Conservation (phyloP, 2,888 invertebrate genomes). For the Heliconius sara region DNA sequence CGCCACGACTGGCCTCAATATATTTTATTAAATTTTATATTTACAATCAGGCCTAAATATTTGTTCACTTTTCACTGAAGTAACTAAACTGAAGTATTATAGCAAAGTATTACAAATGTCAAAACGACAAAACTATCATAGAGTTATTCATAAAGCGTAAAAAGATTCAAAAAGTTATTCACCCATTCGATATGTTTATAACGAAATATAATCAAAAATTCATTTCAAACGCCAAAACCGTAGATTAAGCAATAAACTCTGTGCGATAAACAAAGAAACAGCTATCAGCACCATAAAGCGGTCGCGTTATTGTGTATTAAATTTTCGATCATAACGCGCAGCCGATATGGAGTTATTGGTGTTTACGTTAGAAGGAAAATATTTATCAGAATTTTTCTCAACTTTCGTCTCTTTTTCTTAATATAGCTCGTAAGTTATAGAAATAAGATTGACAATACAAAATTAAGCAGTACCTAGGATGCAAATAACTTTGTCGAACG, state of each 20-base stretch:
- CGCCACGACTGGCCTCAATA: too few species aligned
- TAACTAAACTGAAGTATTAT: background rate
- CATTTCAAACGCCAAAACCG: constrained; percentile 24
- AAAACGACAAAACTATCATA: background rate
- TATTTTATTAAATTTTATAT: too few species aligned
- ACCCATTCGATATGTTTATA: background rate
- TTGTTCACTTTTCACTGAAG: background rate
- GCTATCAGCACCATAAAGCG: constrained; percentile 67
- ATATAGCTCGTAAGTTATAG: constrained; percentile 32
- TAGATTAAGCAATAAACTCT: constrained; percentile 58
- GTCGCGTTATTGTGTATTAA: constrained; percentile 64
- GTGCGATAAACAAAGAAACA: constrained; percentile 67
- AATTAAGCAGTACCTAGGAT: constrained; percentile 16
- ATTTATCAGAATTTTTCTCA: constrained; percentile 47
- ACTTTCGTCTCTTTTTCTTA: constrained; percentile 3
- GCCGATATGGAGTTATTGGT: constrained; percentile 65
- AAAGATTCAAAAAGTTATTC: background rate
- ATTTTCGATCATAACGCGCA: constrained; percentile 70
- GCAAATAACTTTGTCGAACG: constrained; percentile 40
- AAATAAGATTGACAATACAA: constrained; percentile 36
- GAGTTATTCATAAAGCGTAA: too few species aligned
- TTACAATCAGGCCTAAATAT: too few species aligned
- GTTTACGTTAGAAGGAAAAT: constrained; percentile 55
- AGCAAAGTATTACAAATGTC: background rate
- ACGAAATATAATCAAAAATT: constrained; percentile 20